phyloP scores from a whole-genome alignment of 2,888 invertebrate species.

The Caenorhabditis sinica region DNA sequence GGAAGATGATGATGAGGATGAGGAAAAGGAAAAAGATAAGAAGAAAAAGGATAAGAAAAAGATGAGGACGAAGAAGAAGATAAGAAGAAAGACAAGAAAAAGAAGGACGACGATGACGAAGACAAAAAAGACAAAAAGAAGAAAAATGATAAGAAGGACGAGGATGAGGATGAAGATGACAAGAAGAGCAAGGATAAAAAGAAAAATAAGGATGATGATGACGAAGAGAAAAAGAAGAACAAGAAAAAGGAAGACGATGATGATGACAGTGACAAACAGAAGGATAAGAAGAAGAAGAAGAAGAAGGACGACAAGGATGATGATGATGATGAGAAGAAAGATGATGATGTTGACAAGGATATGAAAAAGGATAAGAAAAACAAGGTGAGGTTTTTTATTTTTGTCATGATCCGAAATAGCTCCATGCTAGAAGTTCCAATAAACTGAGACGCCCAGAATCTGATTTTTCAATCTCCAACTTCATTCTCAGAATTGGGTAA shows the following conservation, averaged over 20 bases:
- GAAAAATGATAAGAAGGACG: not conserved
- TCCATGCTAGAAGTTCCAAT: too few species aligned
- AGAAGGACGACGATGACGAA: not conserved
- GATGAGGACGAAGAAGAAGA: constrained; percentile 19
- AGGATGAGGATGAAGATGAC: constrained; percentile 1
- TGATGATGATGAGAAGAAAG: constrained; percentile 14
- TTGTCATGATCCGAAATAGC: too few species aligned
- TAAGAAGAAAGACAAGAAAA: constrained; percentile 22
- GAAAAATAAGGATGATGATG: constrained; percentile 14
- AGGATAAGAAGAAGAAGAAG: constrained; percentile 13
- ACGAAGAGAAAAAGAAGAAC: constrained; percentile 3
- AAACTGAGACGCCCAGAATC: too few species aligned
- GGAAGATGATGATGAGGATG: constrained; percentile 9
- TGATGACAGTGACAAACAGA: not conserved
- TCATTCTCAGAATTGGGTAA: too few species aligned
- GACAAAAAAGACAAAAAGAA: not conserved
- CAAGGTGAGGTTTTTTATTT: not conserved
- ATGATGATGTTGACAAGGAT: constrained; percentile 23
- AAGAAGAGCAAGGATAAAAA: constrained; percentile 14
- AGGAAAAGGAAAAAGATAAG: constrained; percentile 8
- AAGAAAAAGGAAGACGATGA: constrained; percentile 12
- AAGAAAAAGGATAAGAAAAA: constrained; percentile 21
- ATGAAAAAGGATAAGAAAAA: constrained; percentile 17
- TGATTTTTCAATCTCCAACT: too few species aligned
- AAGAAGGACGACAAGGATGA: not conserved